phyloP scores from a whole-genome alignment of 2,113 vertebrate genomes.

The Suricata suricatta region DNA sequence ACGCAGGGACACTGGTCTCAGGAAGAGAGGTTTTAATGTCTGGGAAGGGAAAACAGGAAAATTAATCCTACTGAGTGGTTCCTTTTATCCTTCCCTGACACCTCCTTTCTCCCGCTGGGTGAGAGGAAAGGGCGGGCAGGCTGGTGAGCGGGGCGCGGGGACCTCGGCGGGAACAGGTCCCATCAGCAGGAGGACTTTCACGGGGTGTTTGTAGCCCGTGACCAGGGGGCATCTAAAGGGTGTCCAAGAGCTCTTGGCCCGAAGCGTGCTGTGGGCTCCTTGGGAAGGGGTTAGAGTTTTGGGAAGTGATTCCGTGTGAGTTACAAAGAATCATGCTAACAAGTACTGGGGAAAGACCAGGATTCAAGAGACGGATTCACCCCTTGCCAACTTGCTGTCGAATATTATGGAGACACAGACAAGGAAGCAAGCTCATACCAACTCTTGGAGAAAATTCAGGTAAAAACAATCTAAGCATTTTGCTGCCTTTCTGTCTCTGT shows the following conservation, averaged over 20 bases:
- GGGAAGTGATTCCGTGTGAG: background rate
- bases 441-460: background rate
- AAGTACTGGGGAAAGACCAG: background rate
- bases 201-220: too few relatives aligned
- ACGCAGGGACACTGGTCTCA: too few relatives aligned
- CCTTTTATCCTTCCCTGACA: background rate
- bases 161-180: too few relatives aligned
- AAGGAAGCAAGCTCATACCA: background rate
- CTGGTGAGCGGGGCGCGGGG: rapidly evolving
- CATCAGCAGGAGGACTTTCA: rapidly evolving
- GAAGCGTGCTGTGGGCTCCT: background rate
- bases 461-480: background rate
- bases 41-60: too few relatives aligned
- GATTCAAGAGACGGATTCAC: background rate
- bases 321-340: background rate
- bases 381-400: background rate
- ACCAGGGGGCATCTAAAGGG: background rate
- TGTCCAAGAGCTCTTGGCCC: too few relatives aligned
- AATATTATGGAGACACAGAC: background rate
- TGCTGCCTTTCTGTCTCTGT: background rate
- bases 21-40: background rate
- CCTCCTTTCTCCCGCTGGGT: too few relatives aligned
- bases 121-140: background rate
- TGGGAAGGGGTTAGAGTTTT: background rate
- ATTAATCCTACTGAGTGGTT: rapidly evolving